Conservation (phyloP, 2,113 vertebrate species). For the Mastomys coucha region DNA sequence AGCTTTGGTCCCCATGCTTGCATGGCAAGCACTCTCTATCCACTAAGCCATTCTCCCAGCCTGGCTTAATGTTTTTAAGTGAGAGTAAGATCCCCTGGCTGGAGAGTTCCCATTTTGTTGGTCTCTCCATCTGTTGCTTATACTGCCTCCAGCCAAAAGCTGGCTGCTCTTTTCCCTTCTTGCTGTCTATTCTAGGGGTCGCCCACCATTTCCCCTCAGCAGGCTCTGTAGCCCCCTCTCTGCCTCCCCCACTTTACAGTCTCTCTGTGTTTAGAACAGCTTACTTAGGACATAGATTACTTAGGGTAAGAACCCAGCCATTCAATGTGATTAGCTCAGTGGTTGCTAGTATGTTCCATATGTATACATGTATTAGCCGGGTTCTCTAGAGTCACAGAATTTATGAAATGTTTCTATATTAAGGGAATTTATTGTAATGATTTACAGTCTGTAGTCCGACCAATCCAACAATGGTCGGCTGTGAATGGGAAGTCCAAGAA, state of each 20-base stretch:
- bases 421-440: no score
- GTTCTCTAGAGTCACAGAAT: no score
- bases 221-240: background rate
- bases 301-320: background rate
- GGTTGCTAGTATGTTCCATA: background rate
- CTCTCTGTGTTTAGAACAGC: background rate
- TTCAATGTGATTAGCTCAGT: background rate
- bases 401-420: no score
- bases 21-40: background rate
- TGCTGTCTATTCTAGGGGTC: no score
- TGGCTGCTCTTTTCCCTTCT: background rate
- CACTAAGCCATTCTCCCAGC: background rate
- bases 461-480: no score
- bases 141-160: background rate
- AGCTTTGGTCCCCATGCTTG: background rate
- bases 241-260: no score
- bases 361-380: no score
- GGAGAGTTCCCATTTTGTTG: no score
- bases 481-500: no score
- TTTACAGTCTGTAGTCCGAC: no score
- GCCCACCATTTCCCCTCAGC: background rate
- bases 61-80: background rate
- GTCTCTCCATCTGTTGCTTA: background rate
- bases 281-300: background rate
- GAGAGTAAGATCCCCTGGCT: background rate